These are phyloP conservation scores for Mnemiopsis leidyi DNA, from an alignment of 37 sponge, comb jelly and placozoan genomes.

Conservation along the genomic window DNA sequence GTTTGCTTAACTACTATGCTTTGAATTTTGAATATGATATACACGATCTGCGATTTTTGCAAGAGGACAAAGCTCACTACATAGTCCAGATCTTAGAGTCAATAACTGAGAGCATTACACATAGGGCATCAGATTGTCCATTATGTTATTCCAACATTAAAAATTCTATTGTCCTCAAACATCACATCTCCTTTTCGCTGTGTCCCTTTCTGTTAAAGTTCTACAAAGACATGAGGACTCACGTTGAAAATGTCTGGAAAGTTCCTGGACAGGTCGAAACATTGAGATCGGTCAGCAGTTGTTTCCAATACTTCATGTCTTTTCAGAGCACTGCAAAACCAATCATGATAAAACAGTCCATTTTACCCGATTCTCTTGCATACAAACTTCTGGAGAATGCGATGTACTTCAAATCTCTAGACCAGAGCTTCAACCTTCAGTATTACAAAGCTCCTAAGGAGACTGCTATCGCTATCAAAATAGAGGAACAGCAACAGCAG, in stretches of 20 bases:
- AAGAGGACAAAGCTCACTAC: not conserved
- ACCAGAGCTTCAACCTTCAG: conserved; percentile 22
- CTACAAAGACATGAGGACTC: conserved; percentile 38
- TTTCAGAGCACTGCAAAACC: not conserved
- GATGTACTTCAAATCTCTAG: conserved; percentile 27
- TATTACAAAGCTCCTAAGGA: conserved; percentile 54
- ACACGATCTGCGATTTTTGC: not conserved
- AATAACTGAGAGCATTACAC: not conserved
- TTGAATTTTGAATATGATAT: not conserved
- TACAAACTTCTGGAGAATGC: conserved; percentile 33
- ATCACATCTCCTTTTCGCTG: conserved; percentile 20
- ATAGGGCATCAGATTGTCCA: conserved; percentile 21
- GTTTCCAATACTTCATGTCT: conserved; percentile 10
- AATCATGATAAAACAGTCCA: conserved; percentile 20
- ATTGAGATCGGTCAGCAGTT: not conserved
- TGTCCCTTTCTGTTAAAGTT: conserved; percentile 35
- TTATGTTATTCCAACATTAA: not conserved
- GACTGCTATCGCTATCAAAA: not conserved
- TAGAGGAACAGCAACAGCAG: conserved; percentile 8
- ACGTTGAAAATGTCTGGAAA: conserved; percentile 24
- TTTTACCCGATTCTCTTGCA: not conserved
- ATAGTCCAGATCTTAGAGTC: not conserved
- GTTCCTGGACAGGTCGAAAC: not conserved
- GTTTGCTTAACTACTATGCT: conserved; percentile 16
- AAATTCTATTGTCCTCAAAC: not conserved